These are phyloP conservation scores for Malurus splendens DNA, from an alignment of 2,797 vertebrate species.

Conservation along the genomic window DNA sequence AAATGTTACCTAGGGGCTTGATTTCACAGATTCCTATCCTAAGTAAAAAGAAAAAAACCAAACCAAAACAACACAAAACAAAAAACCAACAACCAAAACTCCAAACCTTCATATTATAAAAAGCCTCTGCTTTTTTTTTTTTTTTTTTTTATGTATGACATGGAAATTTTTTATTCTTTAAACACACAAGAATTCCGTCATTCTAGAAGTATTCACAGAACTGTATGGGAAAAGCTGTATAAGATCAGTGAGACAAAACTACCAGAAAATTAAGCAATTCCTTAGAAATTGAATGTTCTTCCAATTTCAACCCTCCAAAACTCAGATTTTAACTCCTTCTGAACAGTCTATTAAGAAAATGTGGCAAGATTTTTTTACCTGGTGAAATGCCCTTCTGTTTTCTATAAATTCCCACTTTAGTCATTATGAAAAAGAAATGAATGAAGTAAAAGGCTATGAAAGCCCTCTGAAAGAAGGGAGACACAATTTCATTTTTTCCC, in stretches of 20 bases:
- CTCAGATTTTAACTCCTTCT: not conserved
- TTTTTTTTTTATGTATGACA: not conserved
- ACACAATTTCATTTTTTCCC: fast-evolving
- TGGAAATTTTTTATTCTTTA: not conserved
- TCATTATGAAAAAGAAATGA: not conserved
- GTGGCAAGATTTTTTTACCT: not conserved
- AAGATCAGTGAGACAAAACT: not conserved
- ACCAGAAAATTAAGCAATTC: not conserved
- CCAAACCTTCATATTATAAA: not conserved
- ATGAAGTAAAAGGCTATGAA: not conserved
- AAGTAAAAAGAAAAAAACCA: not conserved
- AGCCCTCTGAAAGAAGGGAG: not conserved
- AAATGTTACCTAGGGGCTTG: not conserved
- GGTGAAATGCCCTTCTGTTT: not conserved
- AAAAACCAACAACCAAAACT: not conserved
- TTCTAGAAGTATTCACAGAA: not conserved
- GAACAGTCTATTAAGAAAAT: not conserved
- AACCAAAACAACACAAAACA: not conserved
- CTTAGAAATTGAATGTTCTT: not conserved
- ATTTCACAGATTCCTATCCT: not conserved
- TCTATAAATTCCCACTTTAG: not conserved
- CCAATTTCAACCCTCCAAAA: fast-evolving
- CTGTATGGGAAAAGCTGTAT: not conserved
- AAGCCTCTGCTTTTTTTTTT: not conserved
- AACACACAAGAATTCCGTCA: not conserved